phyloP scores from a whole-genome alignment of 2,888 invertebrate species.

The Agrochola lota region DNA sequence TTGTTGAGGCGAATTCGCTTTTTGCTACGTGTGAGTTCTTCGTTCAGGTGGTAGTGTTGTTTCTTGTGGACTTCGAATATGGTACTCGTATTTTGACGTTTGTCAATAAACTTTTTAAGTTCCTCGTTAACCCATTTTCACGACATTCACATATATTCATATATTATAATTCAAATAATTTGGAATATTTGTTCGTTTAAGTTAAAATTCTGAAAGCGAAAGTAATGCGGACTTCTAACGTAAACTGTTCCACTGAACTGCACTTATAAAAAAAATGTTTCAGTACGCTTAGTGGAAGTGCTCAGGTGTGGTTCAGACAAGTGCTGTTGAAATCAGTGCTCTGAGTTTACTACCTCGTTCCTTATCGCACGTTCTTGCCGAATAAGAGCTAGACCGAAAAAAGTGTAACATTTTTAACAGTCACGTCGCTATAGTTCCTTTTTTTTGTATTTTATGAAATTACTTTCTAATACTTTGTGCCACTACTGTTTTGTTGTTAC shows the following conservation, averaged over 20 bases:
- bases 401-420: background rate
- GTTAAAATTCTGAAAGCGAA: background rate
- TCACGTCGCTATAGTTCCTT: background rate
- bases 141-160: too few relatives aligned
- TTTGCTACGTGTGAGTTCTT: constrained; percentile 60
- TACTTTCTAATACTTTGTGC: background rate
- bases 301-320: too few relatives aligned
- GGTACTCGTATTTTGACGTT: background rate
- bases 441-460: background rate
- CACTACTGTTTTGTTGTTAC: background rate
- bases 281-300: too few relatives aligned
- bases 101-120: background rate
- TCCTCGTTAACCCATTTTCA: background rate
- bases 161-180: too few relatives aligned
- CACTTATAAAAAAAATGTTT: too few relatives aligned
- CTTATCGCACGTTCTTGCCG: background rate
- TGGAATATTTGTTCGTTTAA: background rate
- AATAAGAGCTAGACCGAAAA: background rate
- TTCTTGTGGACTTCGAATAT: background rate
- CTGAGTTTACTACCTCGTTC: background rate
- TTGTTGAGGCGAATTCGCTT: constrained; percentile 44
- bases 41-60: background rate
- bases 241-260: too few relatives aligned
- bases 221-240: background rate
- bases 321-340: too few relatives aligned